A percentile compares a stretch with the other conserved stretches of the same genome.
Conservation (phyloP, 2,888 invertebrate species). For the Platycnemis pennipes region DNA sequence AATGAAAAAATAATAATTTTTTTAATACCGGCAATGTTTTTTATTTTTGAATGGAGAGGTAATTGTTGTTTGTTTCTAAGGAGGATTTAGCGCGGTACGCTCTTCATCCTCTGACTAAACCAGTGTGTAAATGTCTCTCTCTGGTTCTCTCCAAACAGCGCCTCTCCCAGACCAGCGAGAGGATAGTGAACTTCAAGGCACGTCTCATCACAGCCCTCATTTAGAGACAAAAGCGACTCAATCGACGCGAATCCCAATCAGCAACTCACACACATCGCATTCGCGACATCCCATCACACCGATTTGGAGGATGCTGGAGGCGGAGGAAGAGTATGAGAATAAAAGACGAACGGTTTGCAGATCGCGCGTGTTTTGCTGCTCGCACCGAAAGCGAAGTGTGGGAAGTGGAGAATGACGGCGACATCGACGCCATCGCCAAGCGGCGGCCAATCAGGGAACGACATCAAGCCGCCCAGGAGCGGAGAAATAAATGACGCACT, state of each 20-base stretch:
- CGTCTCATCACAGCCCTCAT: slow-evolving; percentile 94
- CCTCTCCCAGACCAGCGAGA: slow-evolving; percentile 93
- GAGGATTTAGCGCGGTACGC: too few relatives aligned
- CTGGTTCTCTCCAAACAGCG: slow-evolving; percentile 81
- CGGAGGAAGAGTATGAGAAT: neutral
- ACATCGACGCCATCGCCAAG: neutral
- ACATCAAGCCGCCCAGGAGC: slow-evolving; percentile 19
- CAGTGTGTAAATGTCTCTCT: neutral
- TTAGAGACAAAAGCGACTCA: slow-evolving; percentile 80
- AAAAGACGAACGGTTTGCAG: neutral
- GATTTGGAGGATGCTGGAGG: neutral
- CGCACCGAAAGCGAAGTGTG: slow-evolving; percentile 3
- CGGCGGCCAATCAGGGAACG: slow-evolving; percentile 53
- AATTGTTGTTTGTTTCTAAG: too few relatives aligned
- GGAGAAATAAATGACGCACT: slow-evolving; percentile 23
- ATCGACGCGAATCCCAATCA: neutral
- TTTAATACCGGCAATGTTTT: too few relatives aligned
- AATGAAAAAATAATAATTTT: too few relatives aligned
- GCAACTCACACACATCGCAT: slow-evolving; percentile 27
- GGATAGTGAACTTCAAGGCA: slow-evolving; percentile 96
- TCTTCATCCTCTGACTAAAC: too few relatives aligned
- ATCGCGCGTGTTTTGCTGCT: neutral
- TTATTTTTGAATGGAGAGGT: too few relatives aligned
- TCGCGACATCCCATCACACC: neutral
- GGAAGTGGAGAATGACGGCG: slow-evolving; percentile 21